A percentile compares a stretch with the other conserved stretches of the same genome.
Evolutionary conservation across 2,113 vertebrate species (phyloP).

Genomic region (Meles meles): DNA sequence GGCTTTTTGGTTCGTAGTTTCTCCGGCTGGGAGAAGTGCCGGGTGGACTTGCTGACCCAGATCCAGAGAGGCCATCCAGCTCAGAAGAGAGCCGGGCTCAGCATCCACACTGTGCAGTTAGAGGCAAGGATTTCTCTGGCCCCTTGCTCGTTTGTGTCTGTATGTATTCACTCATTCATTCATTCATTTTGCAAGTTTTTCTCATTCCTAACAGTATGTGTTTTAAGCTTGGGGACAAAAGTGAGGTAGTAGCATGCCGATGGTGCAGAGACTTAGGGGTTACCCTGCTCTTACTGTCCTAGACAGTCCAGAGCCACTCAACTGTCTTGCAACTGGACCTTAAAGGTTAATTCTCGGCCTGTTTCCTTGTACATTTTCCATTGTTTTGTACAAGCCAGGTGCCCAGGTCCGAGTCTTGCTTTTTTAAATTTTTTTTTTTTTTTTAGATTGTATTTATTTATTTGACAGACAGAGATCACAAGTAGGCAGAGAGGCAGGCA

Average conservation of each 20-base stretch:
- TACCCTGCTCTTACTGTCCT: not conserved
- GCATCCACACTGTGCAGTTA: not conserved
- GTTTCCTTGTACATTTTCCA: not conserved
- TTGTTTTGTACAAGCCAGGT: not conserved
- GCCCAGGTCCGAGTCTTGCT: not conserved
- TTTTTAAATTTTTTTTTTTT: too few relatives aligned
- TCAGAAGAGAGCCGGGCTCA: fast-evolving
- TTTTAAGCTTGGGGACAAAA: not conserved
- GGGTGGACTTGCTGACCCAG: not conserved
- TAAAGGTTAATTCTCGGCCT: not conserved
- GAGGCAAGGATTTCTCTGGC: not conserved
- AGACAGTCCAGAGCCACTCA: not conserved
- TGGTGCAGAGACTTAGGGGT: not conserved
- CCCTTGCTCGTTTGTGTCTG: not conserved
- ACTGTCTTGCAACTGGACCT: not conserved
- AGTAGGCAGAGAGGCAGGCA: too few relatives aligned
- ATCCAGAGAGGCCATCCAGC: not conserved
- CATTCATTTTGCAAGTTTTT: not conserved
- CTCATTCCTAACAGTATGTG: not conserved
- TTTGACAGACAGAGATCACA: too few relatives aligned
- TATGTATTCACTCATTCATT: not conserved
- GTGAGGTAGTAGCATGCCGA: too few relatives aligned
- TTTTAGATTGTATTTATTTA: too few relatives aligned
- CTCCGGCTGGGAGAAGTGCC: not conserved
- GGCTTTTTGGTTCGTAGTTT: not conserved